Evolutionary conservation across 2,113 vertebrate genomes (phyloP), one percentile per base, ranked within the genome.

Genomic region (Falco punctatus): DNA sequence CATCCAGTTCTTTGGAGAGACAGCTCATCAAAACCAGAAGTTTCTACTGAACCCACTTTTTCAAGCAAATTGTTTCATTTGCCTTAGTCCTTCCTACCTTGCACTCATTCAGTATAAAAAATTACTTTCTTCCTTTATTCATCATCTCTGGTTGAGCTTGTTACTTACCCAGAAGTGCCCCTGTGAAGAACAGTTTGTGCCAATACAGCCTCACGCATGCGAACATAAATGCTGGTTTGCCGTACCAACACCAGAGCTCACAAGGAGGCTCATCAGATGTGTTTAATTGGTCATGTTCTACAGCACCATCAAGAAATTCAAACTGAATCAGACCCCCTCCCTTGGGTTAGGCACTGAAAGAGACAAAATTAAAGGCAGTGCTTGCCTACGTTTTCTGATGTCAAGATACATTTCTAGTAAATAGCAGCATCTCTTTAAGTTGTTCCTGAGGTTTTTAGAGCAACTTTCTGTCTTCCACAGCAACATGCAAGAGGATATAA

Each of bases 21-120:
- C 59, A 90, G 81, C 38, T 95, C 81, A 96, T 96, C 93, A 87
- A 95, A 97, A 92, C 51, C 86, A 95, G 87, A 95, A 93, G 90
- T 91, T 96, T 88, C 83, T 94, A 70, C 71, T 64, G 84, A 93
- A 73, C 33, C 13, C 35, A 54, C 81, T 94, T 94, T 90, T 85
- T 96, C 85, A 91, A 91, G 82, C 38, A 96, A 95, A 93, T 78
- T 13, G 42, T 86, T 95, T 85, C 38, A 88, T 91, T 92, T 92
- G 73, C 28, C 94, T 86, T 46, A 88, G n/a, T 71, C n/a, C 21
- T 88, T 71, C n/a, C 21, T 88, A 86, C 70, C 48, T 88, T 42
- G 49, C 48, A 81, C 14, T 88, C 51, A 67, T 90, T 73, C 79
- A 44, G 46, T n/a, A 86, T 62, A 72, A 93, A 94, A 92, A 91